Evolutionary conservation across 2,888 invertebrate genomes (phyloP).

Genomic region (Ypsolopha sequella): DNA sequence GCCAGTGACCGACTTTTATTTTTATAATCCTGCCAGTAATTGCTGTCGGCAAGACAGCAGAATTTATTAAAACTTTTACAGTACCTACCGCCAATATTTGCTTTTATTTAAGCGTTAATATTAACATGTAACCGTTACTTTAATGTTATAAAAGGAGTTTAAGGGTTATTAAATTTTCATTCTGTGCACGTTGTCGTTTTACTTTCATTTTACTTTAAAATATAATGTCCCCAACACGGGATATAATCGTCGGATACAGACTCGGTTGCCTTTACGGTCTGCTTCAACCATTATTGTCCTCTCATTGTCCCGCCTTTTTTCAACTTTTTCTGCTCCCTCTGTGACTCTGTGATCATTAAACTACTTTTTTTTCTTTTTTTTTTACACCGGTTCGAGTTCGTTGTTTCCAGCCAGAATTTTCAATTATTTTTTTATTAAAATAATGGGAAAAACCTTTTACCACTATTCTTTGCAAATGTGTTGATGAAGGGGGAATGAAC

Average conservation of each 20-base stretch:
- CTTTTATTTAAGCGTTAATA: too few relatives aligned
- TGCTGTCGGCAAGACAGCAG: too few relatives aligned
- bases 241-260: neutral
- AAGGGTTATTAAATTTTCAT: too few relatives aligned
- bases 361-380: conserved; percentile 1
- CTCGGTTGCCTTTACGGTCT: conserved; percentile 23
- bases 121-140: too few relatives aligned
- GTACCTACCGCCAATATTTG: too few relatives aligned
- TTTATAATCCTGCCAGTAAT: too few relatives aligned
- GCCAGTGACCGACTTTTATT: too few relatives aligned
- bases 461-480: neutral
- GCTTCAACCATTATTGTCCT: conserved; percentile 22
- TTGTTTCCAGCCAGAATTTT: neutral
- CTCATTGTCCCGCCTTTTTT: conserved; percentile 21
- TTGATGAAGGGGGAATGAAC: neutral
- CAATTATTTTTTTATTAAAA: neutral
- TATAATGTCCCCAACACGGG: neutral
- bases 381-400: neutral
- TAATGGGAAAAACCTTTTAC: neutral
- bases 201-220: too few relatives aligned
- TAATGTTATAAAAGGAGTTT: too few relatives aligned
- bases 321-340: conserved; percentile 20
- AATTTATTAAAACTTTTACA: too few relatives aligned
- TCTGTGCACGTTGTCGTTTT: too few relatives aligned
- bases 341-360: conserved; percentile 10